Conservation (phyloP, 2,797 vertebrate genomes). For the Helostoma temminkii region DNA sequence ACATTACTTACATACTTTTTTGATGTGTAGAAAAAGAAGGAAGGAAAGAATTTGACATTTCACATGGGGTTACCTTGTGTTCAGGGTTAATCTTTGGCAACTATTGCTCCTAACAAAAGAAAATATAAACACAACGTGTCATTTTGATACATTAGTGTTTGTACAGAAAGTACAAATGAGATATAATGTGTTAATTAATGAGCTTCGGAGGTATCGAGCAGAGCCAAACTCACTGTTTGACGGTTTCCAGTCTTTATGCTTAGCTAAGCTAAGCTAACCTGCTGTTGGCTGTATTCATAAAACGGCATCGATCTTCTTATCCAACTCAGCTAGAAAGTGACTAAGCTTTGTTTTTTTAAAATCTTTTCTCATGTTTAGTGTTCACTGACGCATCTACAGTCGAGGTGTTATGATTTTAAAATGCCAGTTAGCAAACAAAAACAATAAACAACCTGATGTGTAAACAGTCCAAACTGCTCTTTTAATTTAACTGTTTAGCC, state of each 20-base stretch:
- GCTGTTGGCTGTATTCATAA: background rate
- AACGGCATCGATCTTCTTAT: background rate
- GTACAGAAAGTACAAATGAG: too few relatives aligned
- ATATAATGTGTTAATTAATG: too few relatives aligned
- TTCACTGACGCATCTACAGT: background rate
- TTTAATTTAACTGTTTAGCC: background rate
- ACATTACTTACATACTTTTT: too few relatives aligned
- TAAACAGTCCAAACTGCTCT: background rate
- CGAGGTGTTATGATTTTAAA: background rate
- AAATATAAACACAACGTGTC: too few relatives aligned
- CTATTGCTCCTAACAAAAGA: too few relatives aligned
- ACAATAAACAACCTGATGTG: background rate
- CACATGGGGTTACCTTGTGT: too few relatives aligned
- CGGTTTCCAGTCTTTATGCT: constrained; percentile 22
- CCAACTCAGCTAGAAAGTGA: background rate
- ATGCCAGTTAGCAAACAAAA: constrained; percentile 2
- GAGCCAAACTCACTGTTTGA: background rate
- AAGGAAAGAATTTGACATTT: too few relatives aligned
- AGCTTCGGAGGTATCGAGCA: background rate
- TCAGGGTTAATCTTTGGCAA: too few relatives aligned
- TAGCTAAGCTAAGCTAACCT: constrained; percentile 16
- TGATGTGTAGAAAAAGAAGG: too few relatives aligned
- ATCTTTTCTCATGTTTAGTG: background rate
- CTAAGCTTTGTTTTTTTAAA: background rate
- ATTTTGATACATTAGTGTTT: too few relatives aligned